Evolutionary conservation across 1,140 invertebrate species (phyloP), one percentile per base, ranked within the genome.

Genomic region (Chlorops oryzae): DNA sequence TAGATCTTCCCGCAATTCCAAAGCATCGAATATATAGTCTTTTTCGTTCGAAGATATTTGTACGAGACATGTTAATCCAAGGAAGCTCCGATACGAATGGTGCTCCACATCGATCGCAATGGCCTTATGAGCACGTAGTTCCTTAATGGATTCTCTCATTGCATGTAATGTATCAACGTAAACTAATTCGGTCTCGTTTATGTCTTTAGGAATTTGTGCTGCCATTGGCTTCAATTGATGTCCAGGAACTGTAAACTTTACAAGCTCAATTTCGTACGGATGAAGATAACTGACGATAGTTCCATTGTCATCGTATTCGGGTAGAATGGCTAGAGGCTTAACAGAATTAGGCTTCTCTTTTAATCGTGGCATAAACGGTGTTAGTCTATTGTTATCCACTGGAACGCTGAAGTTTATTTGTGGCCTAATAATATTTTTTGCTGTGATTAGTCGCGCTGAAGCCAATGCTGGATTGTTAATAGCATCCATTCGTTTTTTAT

Each of bases 1-100:
- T 37, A 99, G 75, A 32, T 96, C 83, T 32, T 86, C 83, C 40
- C 96, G 77, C 7, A 98, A 73, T 2, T 76, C 73, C 5, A 99
- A 70, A 0, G 92, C 85, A 70, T 99, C 96, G 22, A 99, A 79
- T 7, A 99, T 77, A 67, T 90, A 99, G 75, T 99, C 96, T 15
- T 82, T 82, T 20, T 81, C 75, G 27, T 77, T 59, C 1, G 93
- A 96, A 1, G 93, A 95, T 59, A 99, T 92, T 76, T 99, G 96
- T 73, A 98, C 85, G 1, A 98, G 74, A 71, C 95, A 98, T 0
- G 92, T 95, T 34, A 88, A 88, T 10, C 85, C 96, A 78, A 81
- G 83, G 62, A 85, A 93, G 4, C 82, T 81, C 51, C 90, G 74
- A 62, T 91, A 93, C 1, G 83, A 85, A 72, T 94, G 90, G 74